These are phyloP conservation scores for Amphiduros pacificus DNA, from an alignment of 2,888 invertebrate genomes.

Conservation along the genomic window DNA sequence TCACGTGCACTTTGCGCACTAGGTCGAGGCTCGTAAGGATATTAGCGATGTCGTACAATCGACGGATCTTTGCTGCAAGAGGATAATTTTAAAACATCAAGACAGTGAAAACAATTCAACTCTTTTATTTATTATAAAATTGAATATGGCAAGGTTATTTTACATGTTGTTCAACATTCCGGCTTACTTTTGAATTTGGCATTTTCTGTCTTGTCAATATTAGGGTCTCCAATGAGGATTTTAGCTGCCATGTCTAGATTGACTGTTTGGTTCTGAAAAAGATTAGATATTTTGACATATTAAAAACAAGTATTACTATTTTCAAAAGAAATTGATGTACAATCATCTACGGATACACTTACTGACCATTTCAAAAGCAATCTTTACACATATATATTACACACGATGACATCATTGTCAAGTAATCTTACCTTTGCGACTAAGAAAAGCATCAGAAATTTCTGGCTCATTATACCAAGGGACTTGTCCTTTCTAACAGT, in stretches of 20 bases:
- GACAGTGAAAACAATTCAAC: background rate
- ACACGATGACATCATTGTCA: background rate
- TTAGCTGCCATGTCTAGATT: conserved; percentile 72
- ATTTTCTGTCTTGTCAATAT: conserved; percentile 62
- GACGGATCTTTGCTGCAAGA: conserved; percentile 71
- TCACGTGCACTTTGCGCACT: conserved; percentile 70
- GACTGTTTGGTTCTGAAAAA: conserved; percentile 66
- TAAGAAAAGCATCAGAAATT: conserved; percentile 73
- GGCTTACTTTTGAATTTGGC: conserved; percentile 61
- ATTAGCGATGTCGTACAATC: conserved; percentile 79
- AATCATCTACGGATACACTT: too few species aligned
- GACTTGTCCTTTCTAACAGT: conserved; percentile 66
- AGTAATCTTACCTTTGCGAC: conserved; percentile 66
- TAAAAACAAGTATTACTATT: too few species aligned
- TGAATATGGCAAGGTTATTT: too few species aligned
- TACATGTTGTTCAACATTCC: too few species aligned
- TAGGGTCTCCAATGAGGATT: conserved; percentile 67
- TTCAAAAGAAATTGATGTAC: too few species aligned
- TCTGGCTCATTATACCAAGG: conserved; percentile 71
- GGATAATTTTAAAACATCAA: background rate
- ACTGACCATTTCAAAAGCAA: too few species aligned
- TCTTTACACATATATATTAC: background rate
- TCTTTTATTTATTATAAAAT: too few species aligned
- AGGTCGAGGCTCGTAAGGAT: conserved; percentile 75
- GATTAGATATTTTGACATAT: too few species aligned